Base-by-base conservation (phyloP, 2,888 invertebrate genomes). In the Dryocosmus kuriphilus region DNA sequence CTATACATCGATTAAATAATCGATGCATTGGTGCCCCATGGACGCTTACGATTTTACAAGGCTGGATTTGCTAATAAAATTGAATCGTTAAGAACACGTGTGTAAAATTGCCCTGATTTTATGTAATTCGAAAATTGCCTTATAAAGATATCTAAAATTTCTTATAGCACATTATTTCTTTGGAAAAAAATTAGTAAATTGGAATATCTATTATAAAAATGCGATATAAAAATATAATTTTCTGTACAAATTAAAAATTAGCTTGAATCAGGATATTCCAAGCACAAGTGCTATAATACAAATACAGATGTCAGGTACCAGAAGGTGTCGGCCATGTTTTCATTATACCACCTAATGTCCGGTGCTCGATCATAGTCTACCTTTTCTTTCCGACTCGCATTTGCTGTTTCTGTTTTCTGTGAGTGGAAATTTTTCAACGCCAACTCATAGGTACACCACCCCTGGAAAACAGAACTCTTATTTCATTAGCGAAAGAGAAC, bases 241-340 rank as follows among this genome's bases (percentile, higher is more conserved):
- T 16, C 41, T 41, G 11, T 4, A 4, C 2, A 41, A 41, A 4
- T 41, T 1, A 1, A 41, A 14, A 14, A 38, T 38, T 41, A 41
- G 41, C 16, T 41, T 16, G 16, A 2, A n/a, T 51, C n/a, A 8
- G 8, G 19, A 35, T 35, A 35, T 35, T 9, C 35, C 8, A 35
- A 8, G n/a, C n/a, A n/a, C n/a, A n/a, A 51, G 51, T 8, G 24
- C 63, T 67, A 27, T 1, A 38, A 27, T 1, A 38, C 24, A 51
- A 51, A 46, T n/a, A 41, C 30, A 62, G 19, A 57, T 60, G 65
- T 46, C 41, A 46, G 19, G 62, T 60, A 73, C 55, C 41, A 46
- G 71, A 32, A 75, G 85, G 83, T 87, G 85, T 89, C 89, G 86
- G 90, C 89, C 90, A 90, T 90, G 89, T 90, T 90, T 90, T 90